phyloP scores from a whole-genome alignment of 2,797 vertebrate species.

The Manis javanica region DNA sequence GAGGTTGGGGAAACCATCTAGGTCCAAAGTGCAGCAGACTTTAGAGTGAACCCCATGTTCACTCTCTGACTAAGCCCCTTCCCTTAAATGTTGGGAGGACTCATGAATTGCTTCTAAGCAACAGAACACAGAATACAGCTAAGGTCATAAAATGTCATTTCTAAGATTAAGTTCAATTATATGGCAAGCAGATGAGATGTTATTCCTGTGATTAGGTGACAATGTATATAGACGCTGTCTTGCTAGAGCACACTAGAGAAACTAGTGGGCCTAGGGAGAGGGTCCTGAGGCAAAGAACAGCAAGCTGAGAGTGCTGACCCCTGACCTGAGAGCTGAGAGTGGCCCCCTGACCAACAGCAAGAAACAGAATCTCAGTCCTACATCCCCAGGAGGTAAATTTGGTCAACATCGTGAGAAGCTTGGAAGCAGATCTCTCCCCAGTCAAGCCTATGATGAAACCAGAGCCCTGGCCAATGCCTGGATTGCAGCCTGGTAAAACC shows the following conservation, averaged over 20 bases:
- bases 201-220: background rate
- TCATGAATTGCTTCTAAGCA: slow-evolving; percentile 5
- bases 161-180: background rate
- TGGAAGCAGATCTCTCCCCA: background rate
- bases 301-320: background rate
- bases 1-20: background rate
- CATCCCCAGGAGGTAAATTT: background rate
- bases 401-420: background rate
- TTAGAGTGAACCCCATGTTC: background rate
- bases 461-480: background rate
- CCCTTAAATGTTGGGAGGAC: background rate
- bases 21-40: background rate
- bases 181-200: background rate
- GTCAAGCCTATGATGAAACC: background rate
- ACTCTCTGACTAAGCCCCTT: background rate
- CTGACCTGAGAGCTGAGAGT: background rate
- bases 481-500: background rate
- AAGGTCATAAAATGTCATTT: background rate
- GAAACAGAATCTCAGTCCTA: background rate
- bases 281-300: background rate
- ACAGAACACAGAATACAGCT: background rate
- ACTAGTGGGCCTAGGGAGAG: background rate
- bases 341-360: background rate
- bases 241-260: background rate
- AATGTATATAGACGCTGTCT: background rate